Evolutionary conservation across 1,140 invertebrate species (phyloP).

Genomic region (Apis cerana): DNA sequence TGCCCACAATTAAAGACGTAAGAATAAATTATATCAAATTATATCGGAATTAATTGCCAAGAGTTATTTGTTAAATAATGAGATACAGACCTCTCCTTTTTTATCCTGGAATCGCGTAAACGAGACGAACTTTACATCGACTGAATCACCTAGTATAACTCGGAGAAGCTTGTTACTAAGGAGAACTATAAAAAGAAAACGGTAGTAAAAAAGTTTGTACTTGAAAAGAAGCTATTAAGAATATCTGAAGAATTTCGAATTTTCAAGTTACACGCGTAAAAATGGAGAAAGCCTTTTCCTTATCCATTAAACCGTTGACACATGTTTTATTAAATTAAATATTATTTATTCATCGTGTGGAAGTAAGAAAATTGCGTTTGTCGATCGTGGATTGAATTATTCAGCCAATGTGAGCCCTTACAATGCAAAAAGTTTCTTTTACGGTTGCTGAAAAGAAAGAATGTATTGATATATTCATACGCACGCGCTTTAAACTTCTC

Average conservation of each 20-base stretch:
- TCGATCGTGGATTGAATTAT: conserved; percentile 10
- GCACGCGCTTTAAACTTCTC: not conserved
- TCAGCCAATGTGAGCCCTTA: conserved; percentile 2
- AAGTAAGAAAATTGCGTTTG: conserved; percentile 12
- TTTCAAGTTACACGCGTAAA: not conserved
- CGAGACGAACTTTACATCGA: not conserved
- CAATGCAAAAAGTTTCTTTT: not conserved
- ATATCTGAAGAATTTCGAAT: not conserved
- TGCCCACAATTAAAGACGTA: not conserved
- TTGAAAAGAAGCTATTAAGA: not conserved
- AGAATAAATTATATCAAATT: not conserved
- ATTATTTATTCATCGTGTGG: conserved; percentile 17
- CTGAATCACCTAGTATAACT: not conserved
- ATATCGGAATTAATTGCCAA: not conserved
- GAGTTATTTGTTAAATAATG: not conserved
- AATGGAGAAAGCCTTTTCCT: not conserved
- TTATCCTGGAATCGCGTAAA: not conserved
- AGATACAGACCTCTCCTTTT: not conserved
- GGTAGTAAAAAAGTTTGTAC: not conserved
- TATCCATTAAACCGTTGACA: too few relatives aligned
- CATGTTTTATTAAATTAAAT: conserved; percentile 12
- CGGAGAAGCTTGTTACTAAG: not conserved
- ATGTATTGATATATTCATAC: not conserved
- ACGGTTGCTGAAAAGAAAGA: not conserved
- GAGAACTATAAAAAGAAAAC: not conserved